Percentiles rank a stretch among this genome's conserved stretches.
phyloP scores from a whole-genome alignment of 1,140 invertebrate species.

The Zophobas atratus region DNA sequence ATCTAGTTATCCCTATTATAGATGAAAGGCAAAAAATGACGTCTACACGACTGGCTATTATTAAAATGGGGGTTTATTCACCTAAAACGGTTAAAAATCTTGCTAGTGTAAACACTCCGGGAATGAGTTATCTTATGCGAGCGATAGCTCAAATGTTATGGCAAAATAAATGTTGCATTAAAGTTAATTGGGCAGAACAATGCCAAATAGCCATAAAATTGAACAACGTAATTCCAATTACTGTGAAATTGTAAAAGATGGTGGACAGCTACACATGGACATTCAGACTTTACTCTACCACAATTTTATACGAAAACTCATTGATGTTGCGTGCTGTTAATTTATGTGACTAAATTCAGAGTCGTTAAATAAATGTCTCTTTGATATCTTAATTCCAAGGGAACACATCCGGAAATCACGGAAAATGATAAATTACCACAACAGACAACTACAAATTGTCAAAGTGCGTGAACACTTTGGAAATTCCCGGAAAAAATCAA shows the following conservation, averaged over 20 bases:
- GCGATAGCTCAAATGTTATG: constrained; percentile 22
- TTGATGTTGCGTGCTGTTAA: constrained; percentile 17
- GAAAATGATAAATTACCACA: constrained; percentile 36
- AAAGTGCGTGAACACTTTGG: constrained; percentile 43
- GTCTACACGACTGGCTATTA: neutral
- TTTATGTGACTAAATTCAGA: constrained; percentile 6
- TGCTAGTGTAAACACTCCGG: neutral
- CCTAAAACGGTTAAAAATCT: too few relatives aligned
- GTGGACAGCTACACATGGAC: neutral
- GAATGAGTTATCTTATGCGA: constrained; percentile 1
- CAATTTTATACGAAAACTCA: neutral
- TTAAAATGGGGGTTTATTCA: too few relatives aligned
- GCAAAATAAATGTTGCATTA: constrained; percentile 30
- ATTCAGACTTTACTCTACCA: neutral
- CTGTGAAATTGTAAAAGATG: constrained; percentile 26
- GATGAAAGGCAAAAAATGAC: too few relatives aligned
- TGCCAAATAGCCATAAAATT: constrained; percentile 41
- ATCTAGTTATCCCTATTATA: too few relatives aligned
- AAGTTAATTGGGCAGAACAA: constrained; percentile 37
- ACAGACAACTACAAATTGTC: constrained; percentile 44
- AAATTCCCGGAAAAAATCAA: constrained; percentile 33
- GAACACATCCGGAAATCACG: neutral
- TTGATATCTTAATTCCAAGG: constrained; percentile 25
- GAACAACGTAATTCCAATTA: constrained; percentile 37
- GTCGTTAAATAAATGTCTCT: constrained; percentile 32